Base-by-base conservation (phyloP, 2,888 invertebrate species). In the Patella depressa region DNA sequence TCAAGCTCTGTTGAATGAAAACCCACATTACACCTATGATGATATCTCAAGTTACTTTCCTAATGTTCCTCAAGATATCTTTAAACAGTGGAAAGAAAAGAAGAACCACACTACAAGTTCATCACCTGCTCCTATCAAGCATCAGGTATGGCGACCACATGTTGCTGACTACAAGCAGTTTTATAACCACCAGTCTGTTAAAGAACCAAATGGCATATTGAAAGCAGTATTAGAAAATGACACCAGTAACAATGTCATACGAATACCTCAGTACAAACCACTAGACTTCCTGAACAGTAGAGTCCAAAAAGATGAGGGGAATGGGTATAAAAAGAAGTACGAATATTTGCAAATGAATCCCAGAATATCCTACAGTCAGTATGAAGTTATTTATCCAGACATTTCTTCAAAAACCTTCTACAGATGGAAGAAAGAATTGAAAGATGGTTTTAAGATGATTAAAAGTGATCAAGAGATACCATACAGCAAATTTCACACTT, bases 391-490 rank as follows among this genome's bases (percentile, higher is more conserved):
- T 29, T 80, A 77, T 74, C 80, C 83, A n/a, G 53, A 71, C 69
- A 80, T 81, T n/a, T 81, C 83, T 15, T 55, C 79, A 34, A 59
- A 80, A 14, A 82, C 80, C 54, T 83, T 81, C 73, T 81, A 83
- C 78, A 74, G 79, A n/a, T 83, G 83, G 83, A 78, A 81, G 19
- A 79, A 80, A 71, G 24, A 73, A 24, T 57, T 76, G 24, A 54
- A 55, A 53, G 73, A 71, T 34, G n/a, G 34, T n/a, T 29, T 71
- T 12, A 53, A 34, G n/a, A 19, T 71, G n/a, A 17, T 71, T n/a
- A n/a, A 34, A 14, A 19, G 14, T 53, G 34, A 71, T n/a, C 72
- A 24, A 29, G 72, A 53, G 11, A 71, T 71, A 34, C 24, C 11
- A n/a, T 71, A 71, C 45, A 15, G 34, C 17, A 53, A 71, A 34